Base-by-base conservation (phyloP, 2,888 invertebrate genomes). In the Thelaira solivaga region DNA sequence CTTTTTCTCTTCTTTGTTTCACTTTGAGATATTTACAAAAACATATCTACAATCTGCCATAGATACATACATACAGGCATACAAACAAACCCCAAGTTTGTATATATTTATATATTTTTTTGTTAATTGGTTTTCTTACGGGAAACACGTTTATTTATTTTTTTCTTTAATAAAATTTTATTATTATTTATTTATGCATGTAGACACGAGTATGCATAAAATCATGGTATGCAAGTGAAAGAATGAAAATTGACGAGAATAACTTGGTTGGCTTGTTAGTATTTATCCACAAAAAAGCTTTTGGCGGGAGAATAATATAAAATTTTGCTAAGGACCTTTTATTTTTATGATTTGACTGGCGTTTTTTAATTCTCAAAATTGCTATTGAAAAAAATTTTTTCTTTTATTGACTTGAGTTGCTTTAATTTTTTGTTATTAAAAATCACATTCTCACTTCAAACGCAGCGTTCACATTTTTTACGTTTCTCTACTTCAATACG, bases 221-320 rank as follows among this genome's bases (percentile, higher is more conserved):
- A n/a, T n/a, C n/a, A n/a, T n/a, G n/a, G n/a, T n/a, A n/a, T n/a
- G n/a, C n/a, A n/a, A n/a, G n/a, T n/a, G n/a, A n/a, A n/a, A n/a
- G n/a, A n/a, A n/a, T n/a, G n/a, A n/a, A n/a, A n/a, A n/a, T n/a
- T n/a, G n/a, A n/a, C n/a, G n/a, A n/a, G n/a, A n/a, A n/a, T n/a
- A n/a, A n/a, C n/a, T n/a, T n/a, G n/a, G n/a, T n/a, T n/a, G 39
- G 22, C 22, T 55, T 20, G 8, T 20, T 29, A 2, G 26, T 4
- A 20, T 4, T 29, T 39, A 29, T 41, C 36, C 13, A 26, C 6
- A 4, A 10, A 61, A 11, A 29, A 39, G 7, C 43, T 65, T 43
- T 41, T 31, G 53, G 65, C 65, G 65, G 65, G 65, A 65, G 53
- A 53, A 10, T 47, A 13, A 16, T 8, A 18, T 31, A 8, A n/a